Evolutionary conservation across 2,888 invertebrate genomes (phyloP).

Genomic region (Phanerotoma sp.): DNA sequence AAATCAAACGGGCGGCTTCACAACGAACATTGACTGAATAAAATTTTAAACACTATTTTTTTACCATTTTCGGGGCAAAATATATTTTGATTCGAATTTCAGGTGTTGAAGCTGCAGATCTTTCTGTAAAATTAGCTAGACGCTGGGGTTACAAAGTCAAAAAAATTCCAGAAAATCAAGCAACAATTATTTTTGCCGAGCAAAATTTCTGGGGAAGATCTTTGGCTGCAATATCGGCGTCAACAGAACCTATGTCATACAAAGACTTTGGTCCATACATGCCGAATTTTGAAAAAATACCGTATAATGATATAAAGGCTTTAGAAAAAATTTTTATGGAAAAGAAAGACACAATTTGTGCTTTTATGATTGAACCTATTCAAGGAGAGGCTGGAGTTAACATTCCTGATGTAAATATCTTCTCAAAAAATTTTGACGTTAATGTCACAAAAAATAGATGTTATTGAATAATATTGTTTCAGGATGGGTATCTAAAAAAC

Average conservation of each 20-base stretch:
- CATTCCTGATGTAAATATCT: constrained; percentile 64
- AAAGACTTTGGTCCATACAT: constrained; percentile 77
- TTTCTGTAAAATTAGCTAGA: constrained; percentile 75
- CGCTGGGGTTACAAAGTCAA: constrained; percentile 82
- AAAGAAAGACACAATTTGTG: constrained; percentile 71
- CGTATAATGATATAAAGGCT: constrained; percentile 71
- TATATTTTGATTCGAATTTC: neutral
- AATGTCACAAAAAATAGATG: no score
- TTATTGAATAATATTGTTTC: constrained; percentile 13
- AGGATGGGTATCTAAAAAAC: constrained; percentile 69
- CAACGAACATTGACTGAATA: no score
- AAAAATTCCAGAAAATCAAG: constrained; percentile 68
- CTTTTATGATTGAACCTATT: constrained; percentile 86
- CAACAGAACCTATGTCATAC: constrained; percentile 72
- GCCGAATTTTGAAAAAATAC: constrained; percentile 74
- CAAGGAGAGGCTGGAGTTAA: constrained; percentile 85
- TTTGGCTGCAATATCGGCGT: constrained; percentile 75
- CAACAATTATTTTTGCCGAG: constrained; percentile 72
- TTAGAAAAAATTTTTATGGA: constrained; percentile 63
- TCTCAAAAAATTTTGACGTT: neutral
- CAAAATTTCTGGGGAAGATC: constrained; percentile 86
- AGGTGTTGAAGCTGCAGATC: constrained; percentile 81
- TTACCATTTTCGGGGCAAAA: no score
- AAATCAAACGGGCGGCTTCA: no score
- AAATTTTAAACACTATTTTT: no score